phyloP scores from a whole-genome alignment of 1,140 invertebrate genomes.

The Pentalonia nigronervosa region DNA sequence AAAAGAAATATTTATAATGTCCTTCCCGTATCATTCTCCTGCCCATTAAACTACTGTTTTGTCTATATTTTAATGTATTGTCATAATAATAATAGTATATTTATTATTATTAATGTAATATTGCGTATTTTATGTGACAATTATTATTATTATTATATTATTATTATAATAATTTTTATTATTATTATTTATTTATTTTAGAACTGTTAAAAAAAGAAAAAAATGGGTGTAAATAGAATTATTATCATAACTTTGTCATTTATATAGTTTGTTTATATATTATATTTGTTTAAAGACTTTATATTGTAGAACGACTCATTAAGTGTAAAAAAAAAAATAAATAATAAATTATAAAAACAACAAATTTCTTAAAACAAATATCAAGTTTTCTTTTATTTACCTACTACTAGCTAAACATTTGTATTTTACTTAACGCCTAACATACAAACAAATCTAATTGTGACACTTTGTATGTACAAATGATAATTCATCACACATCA shows the following conservation, averaged over 20 bases:
- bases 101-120: not conserved
- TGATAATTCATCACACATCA: not conserved
- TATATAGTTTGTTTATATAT: conserved; percentile 58
- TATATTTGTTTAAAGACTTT: conserved; percentile 59
- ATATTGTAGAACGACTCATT: conserved; percentile 53
- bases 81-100: not conserved
- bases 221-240: conserved; percentile 49
- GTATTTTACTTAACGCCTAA: not conserved
- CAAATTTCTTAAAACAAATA: conserved; percentile 46
- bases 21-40: not conserved
- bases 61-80: not conserved
- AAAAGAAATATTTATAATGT: not conserved
- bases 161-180: conserved; percentile 19
- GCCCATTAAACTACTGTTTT: conserved; percentile 26
- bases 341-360: conserved; percentile 38
- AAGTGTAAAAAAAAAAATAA: conserved; percentile 40
- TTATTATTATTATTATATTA: conserved; percentile 33
- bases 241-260: conserved; percentile 57
- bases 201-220: conserved; percentile 46
- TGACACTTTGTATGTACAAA: conserved; percentile 40
- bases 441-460: not conserved
- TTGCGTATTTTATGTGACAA: conserved; percentile 12
- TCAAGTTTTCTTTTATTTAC: conserved; percentile 38
- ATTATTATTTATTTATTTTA: conserved; percentile 56
- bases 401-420: not conserved